Base-by-base conservation (phyloP, 2,888 invertebrate species). In the Pseudanteris insignis region DNA sequence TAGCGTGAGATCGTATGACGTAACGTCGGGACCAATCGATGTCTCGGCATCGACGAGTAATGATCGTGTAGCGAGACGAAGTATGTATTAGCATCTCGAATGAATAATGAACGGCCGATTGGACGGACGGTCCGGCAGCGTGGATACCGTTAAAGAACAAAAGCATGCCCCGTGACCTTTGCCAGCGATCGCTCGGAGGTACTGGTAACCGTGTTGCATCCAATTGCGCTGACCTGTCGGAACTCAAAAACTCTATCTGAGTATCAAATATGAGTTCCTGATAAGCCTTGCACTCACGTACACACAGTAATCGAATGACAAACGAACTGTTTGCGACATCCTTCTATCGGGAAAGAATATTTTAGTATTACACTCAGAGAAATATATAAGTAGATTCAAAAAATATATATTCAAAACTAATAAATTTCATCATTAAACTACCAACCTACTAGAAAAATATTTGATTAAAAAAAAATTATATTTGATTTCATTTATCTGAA, bases 1-100 rank as follows among this genome's bases (percentile, higher is more conserved):
- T 78, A 78, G 76, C 58, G 71, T 72, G 70, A 74, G 74, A 76
- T 76, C 72, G 72, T 73, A 73, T 78, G 77, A 78, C 78, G 75
- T 76, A 78, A 40, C 73, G 53, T 40, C 29, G 75, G 73, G 38
- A 67, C 71, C 73, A 70, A 75, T 75, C 74, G 69, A 70, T 74
- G 72, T 74, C 73, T 65, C 68, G 66, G 67, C 69, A 68, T 67
- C 68, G 43, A 41, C 66, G 63, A 68, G 72, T 71, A 73, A 75
- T 72, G 74, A 74, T 73, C 73, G 69, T 70, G 73, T 70, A 71
- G 69, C 69, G 63, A 67, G 55, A 47, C 40, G 68, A 67, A 72
- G 68, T 74, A 50, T 61, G 50, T 57, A 76, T 76, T 76, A 75
- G 75, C 76, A 75, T 76, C 70, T 68, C 37, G 53, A 48, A 57